A percentile compares a stretch with the other conserved stretches of the same genome.
Conservation (phyloP, 2,113 vertebrate species). For the Oryzias melastigma region DNA sequence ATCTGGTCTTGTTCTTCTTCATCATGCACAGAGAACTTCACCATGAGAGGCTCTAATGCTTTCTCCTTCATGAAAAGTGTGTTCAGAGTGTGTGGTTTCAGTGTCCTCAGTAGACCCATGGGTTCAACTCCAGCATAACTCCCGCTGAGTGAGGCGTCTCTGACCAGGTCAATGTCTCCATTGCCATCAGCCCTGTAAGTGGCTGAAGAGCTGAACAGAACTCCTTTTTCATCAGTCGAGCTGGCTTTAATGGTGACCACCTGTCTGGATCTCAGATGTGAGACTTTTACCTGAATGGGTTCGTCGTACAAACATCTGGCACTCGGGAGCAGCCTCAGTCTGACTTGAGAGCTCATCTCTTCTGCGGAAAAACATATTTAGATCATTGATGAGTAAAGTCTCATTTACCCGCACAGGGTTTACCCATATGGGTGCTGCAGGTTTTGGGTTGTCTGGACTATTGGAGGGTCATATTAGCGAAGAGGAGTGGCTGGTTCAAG, state of each 20-base stretch:
- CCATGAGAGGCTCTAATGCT: conserved; percentile 27
- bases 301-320: conserved; percentile 55
- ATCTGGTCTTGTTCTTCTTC: conserved; percentile 5
- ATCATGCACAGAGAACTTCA: conserved; percentile 48
- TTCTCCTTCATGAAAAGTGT: conserved; percentile 6
- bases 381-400: too few relatives aligned
- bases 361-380: not conserved
- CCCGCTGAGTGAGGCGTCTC: conserved; percentile 45
- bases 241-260: too few relatives aligned
- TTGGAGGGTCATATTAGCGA: too few relatives aligned
- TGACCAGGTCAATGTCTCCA: conserved; percentile 19
- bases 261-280: conserved; percentile 29
- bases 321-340: conserved; percentile 52
- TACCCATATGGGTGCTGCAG: too few relatives aligned
- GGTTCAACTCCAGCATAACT: conserved; percentile 49
- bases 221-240: too few relatives aligned
- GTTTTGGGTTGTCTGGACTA: too few relatives aligned
- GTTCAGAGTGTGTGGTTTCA: conserved; percentile 18
- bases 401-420: too few relatives aligned
- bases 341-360: conserved; percentile 13
- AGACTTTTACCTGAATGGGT: conserved; percentile 45
- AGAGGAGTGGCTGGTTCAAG: too few relatives aligned
- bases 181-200: too few relatives aligned
- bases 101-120: conserved; percentile 59
- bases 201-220: too few relatives aligned